Base-by-base conservation (phyloP, 2,797 vertebrate species). In the Rachycentron canadum region DNA sequence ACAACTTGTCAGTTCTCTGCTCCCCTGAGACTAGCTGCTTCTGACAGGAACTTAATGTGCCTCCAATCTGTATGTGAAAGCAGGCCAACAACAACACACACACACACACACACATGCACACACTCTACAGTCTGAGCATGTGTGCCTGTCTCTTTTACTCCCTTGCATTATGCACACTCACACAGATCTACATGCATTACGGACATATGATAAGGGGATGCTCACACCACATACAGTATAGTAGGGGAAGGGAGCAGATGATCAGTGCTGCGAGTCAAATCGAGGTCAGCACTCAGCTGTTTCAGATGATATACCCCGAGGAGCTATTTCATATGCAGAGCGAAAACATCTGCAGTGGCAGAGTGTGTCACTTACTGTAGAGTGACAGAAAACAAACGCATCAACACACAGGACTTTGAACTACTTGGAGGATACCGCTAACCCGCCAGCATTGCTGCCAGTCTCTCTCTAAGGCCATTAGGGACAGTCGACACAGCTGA, bases 241-340 rank as follows among this genome's bases (percentile, higher is more conserved):
- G 32, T 49, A 78, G 67, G 10, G 40, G 69, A 73, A 23, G 28
- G 32, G 63, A 78, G 76, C 73, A 86, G 79, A 81, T 63, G 82
- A 87, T 79, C 66, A 2, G 74, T 1, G 64, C 56, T 5, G 36
- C 25, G 67, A 71, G 66, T 87, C 79, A 86, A 75, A 89, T 88
- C 2, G 61, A 86, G 84, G 88, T 86, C 86, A 85, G 66, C 84
- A 7, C 81, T 88, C 85, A 83, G 86, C 89, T 88, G 88, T 89
- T 87, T 84, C 69, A 79, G 79, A 85, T 64, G 70, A 65, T 81
- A 17, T 63, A 78, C 81, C 90, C 86, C 0, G 30, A 83, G 86
- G 89, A 76, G 58, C 50, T 74, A 58, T 61, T 76, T 73, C 17
- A 26, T 80, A 73, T 57, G 80, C 74, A 28, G 69, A 90, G 75